Conservation (phyloP, 2,888 invertebrate genomes). For the Hipparchia sbordonii region DNA sequence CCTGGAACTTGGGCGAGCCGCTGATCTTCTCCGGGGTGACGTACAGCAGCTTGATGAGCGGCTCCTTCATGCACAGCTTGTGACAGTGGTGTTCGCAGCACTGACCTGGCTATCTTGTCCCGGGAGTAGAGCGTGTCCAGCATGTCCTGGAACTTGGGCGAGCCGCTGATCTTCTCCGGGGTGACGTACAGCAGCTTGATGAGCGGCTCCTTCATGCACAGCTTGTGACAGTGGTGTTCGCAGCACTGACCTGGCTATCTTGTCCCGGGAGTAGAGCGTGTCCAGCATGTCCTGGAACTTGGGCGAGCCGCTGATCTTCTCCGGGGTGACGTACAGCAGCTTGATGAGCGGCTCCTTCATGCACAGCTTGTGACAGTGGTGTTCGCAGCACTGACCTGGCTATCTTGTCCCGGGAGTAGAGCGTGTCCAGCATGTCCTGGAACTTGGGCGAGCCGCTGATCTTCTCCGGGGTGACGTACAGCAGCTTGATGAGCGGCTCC, state of each 20-base stretch:
- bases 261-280: slow-evolving; percentile 86
- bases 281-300: slow-evolving; percentile 87
- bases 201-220: slow-evolving; percentile 86
- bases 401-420: slow-evolving; percentile 89
- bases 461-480: slow-evolving; percentile 99
- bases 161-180: slow-evolving; percentile 96
- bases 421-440: slow-evolving; percentile 83
- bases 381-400: slow-evolving; percentile 64
- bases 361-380: slow-evolving; percentile 87
- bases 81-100: slow-evolving; percentile 52
- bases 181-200: slow-evolving; percentile 97
- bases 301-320: slow-evolving; percentile 94
- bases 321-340: slow-evolving; percentile 97
- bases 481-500: slow-evolving; percentile 89
- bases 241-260: slow-evolving; percentile 82
- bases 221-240: slow-evolving; percentile 80
- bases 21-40: slow-evolving; percentile 98
- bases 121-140: slow-evolving; percentile 88
- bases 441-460: slow-evolving; percentile 92
- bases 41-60: slow-evolving; percentile 92
- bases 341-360: slow-evolving; percentile 88
- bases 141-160: slow-evolving; percentile 87
- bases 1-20: slow-evolving; percentile 89
- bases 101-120: slow-evolving; percentile 84
- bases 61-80: slow-evolving; percentile 87